Base-by-base conservation (phyloP, 2,797 vertebrate genomes). In the Xyrichtys novacula region DNA sequence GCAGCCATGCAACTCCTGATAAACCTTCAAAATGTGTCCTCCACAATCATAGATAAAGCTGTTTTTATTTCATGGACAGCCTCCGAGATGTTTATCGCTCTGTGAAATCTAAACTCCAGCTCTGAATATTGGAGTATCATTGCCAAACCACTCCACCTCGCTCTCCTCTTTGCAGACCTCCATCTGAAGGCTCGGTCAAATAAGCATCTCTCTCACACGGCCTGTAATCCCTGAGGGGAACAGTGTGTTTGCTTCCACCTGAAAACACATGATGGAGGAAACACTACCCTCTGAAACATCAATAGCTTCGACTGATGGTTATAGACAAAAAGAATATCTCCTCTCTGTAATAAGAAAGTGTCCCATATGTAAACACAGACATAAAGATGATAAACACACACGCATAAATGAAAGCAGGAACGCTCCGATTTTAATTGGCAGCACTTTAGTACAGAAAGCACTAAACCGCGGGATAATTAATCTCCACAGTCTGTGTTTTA, bases 351-450 rank as follows among this genome's bases (percentile, higher is more conserved):
- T 71, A 66, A 68, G 29, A 74, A 12, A 28, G 23, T 15, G 17
- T 78, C 62, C 47, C 76, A 72, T 55, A 73, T 52, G 59, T 70
- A 63, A 60, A 67, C 34, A 23, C 9, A 83, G 46, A 71, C 31
- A 56, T 7, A 57, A 20, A 50, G 22, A 39, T n/a, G 50, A 76
- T 65, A 71, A 48, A 67, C 39, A 60, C 46, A 25, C 10, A 69
- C 43, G 43, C 20, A 29, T 6, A 10, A 49, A 71, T 32, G 46
- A 75, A 69, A 62, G 20, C 57, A 63, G 55, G 52, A 54, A 16
- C 74, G 67, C 67, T 39, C 48, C 60, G 65, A 71, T 85, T 83
- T 88, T 91, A 89, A 87, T 82, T 83, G 84, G 74, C 74, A 42
- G 61, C 68, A 83, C 66, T 76, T 81, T 78, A 57, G 66, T 52